Base-by-base conservation (phyloP, 2,888 invertebrate species). In the Panzeria rudis region DNA sequence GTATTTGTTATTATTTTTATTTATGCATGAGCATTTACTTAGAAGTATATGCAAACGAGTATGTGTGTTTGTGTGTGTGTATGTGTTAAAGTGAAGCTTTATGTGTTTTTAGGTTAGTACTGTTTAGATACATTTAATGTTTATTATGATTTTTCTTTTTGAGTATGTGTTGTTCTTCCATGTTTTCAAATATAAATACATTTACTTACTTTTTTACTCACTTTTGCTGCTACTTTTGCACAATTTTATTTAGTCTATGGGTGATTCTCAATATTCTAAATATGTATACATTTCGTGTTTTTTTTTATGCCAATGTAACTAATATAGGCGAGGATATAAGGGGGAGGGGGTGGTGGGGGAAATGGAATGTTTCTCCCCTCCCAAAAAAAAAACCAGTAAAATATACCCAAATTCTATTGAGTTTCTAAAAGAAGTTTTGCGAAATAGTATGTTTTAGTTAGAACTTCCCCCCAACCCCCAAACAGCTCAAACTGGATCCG, bases 91-190 rank as follows among this genome's bases (percentile, higher is more conserved):
- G 47, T 77, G 68, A 25, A 77, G 68, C 77, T 79, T 79, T 78
- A 41, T 79, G 69, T 82, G 78, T 78, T 79, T 86, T 76, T 85
- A 78, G 77, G 81, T 78, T 73, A 78, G 61, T 75, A 73, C 82
- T 82, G 85, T 78, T 78, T 79, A 72, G 71, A 69, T 75, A 83
- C 52, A 82, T 75, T 82, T 78, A 50, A 72, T 73, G 52, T 75
- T 61, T 66, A 72, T 59, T 38, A 50, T 56, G 17, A 47, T 56
- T 44, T 62, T 44, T 13, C 13, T 61, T 38, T 2, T 11, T 29
- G 29, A 29, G n/a, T 32, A 11, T 52, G 64, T 38, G n/a, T 20
- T 23, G n/a, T 23, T 20, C 54, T 25, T 50, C 25, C 15, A 59
- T 38, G 38, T 69, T 44, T 44, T 59, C 50, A 68, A 17, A 50